Evolutionary conservation across 2,113 vertebrate genomes (phyloP).

Genomic region (Rhinogobius similis): DNA sequence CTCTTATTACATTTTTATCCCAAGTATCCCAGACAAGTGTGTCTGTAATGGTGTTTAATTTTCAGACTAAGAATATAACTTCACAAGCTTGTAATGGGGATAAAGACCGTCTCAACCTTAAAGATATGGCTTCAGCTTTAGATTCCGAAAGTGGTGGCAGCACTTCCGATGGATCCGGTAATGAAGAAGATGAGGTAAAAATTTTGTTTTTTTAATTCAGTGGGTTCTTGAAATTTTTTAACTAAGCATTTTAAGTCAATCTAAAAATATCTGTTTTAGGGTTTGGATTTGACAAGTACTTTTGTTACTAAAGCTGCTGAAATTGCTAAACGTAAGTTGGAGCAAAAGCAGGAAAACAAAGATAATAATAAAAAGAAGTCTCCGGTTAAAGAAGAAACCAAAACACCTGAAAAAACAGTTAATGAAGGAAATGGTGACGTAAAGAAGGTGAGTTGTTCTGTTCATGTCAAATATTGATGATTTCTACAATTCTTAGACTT

Average conservation of each 20-base stretch:
- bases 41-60: neutral
- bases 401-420: conserved; percentile 2
- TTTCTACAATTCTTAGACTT: neutral
- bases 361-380: conserved; percentile 51
- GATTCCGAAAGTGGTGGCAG: conserved; percentile 36
- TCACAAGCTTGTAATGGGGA: conserved; percentile 5
- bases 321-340: conserved; percentile 59
- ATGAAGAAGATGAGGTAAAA: conserved; percentile 33
- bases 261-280: conserved; percentile 22
- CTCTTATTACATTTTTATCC: neutral
- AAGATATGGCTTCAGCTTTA: conserved; percentile 14
- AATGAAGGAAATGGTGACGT: conserved; percentile 1
- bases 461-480: neutral
- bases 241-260: neutral
- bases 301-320: conserved; percentile 71
- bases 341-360: conserved; percentile 40
- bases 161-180: conserved; percentile 36
- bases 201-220: too few relatives aligned
- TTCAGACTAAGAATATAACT: conserved; percentile 30
- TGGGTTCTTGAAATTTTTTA: neutral
- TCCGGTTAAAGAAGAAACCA: conserved; percentile 34
- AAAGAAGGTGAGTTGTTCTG: conserved; percentile 32
- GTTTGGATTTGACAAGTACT: conserved; percentile 62
- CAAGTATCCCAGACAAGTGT: neutral
- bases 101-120: conserved; percentile 7